phyloP scores from a whole-genome alignment of 2,888 invertebrate species.

The Parnassius glacialis region DNA sequence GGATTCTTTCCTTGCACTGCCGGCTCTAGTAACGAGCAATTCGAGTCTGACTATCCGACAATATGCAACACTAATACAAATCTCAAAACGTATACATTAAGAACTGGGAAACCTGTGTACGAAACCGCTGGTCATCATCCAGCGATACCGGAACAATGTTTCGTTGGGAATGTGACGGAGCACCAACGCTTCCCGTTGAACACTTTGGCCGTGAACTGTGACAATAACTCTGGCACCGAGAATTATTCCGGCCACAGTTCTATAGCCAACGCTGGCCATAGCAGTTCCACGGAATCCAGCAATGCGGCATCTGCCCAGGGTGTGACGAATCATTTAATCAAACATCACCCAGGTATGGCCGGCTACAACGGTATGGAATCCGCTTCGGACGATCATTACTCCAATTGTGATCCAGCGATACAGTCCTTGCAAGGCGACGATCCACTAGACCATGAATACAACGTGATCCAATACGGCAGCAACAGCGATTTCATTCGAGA shows the following conservation, averaged over 20 bases:
- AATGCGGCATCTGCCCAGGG: conserved; percentile 77
- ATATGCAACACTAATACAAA: conserved; percentile 93
- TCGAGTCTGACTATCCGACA: conserved; percentile 91
- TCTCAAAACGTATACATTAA: conserved; percentile 89
- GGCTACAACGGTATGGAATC: conserved; percentile 76
- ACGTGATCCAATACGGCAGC: conserved; percentile 77
- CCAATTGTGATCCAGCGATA: conserved; percentile 76
- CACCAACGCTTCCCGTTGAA: conserved; percentile 77
- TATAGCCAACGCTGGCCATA: conserved; percentile 76
- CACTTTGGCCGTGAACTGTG: conserved; percentile 78
- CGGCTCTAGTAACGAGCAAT: conserved; percentile 91
- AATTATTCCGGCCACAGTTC: conserved; percentile 83
- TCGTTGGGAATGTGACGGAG: conserved; percentile 66
- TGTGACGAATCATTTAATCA: conserved; percentile 75
- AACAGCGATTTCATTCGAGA: conserved; percentile 74
- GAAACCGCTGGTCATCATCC: conserved; percentile 79
- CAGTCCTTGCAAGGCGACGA: conserved; percentile 76
- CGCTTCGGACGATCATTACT: conserved; percentile 76
- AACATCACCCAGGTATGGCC: conserved; percentile 68
- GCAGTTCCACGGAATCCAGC: conserved; percentile 77
- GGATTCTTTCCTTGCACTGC: conserved; percentile 91
- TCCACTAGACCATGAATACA: conserved; percentile 75
- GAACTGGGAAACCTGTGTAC: conserved; percentile 88
- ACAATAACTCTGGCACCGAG: conserved; percentile 83
- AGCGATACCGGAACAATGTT: conserved; percentile 65